Evolutionary conservation across 2,888 invertebrate genomes (phyloP).

Genomic region (Colostygia pectinataria): DNA sequence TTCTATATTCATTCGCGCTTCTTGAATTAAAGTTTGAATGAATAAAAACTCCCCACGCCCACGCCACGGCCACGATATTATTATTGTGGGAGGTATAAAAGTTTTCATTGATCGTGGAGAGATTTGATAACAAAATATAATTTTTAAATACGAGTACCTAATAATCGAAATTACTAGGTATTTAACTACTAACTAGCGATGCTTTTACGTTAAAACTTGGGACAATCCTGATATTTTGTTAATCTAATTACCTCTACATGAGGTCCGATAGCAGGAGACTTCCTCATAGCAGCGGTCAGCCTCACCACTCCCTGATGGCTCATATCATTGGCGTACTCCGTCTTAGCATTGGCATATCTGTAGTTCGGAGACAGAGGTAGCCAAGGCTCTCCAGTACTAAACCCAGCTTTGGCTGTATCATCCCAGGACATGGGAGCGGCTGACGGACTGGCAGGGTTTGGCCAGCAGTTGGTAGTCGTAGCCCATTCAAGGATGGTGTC

Average conservation of each 20-base stretch:
- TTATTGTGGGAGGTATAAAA: too few species aligned
- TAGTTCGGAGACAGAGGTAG: slow-evolving; percentile 86
- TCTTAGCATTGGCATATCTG: slow-evolving; percentile 83
- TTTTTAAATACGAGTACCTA: too few species aligned
- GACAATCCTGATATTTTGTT: too few species aligned
- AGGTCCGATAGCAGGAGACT: slow-evolving; percentile 70
- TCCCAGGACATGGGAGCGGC: slow-evolving; percentile 74
- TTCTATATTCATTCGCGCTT: too few species aligned
- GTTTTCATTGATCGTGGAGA: too few species aligned
- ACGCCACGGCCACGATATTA: too few species aligned
- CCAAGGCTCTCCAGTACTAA: slow-evolving; percentile 85
- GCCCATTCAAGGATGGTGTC: slow-evolving; percentile 81
- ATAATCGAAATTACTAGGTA: too few species aligned
- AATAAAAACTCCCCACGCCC: too few species aligned
- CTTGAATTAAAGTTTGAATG: too few species aligned
- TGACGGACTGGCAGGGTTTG: slow-evolving; percentile 57
- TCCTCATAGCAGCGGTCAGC: slow-evolving; percentile 67
- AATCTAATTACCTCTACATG: slow-evolving; percentile 62
- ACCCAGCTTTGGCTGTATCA: slow-evolving; percentile 70
- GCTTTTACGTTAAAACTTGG: too few species aligned
- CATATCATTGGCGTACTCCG: slow-evolving; percentile 71
- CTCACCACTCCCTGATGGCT: slow-evolving; percentile 76
- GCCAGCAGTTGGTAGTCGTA: slow-evolving; percentile 72
- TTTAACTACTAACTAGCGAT: too few species aligned
- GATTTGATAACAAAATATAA: too few species aligned